Evolutionary conservation across 1,140 invertebrate species (phyloP), one percentile per base, ranked within the genome.

Genomic region (Sinella curviseta): DNA sequence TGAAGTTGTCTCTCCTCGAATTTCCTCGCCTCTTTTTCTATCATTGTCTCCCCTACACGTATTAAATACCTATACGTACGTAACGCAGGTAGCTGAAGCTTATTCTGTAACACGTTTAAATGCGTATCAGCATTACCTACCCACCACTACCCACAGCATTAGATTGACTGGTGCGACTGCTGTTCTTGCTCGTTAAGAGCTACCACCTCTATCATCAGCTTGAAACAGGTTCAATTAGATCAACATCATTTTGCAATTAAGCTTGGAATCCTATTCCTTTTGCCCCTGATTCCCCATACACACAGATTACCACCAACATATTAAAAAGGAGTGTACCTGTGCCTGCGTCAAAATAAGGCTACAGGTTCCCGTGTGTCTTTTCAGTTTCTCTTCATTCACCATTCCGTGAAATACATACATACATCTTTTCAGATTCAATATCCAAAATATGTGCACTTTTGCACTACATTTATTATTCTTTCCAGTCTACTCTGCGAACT

Each of bases 191-290:
- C 30, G 30, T 70, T 30, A 14, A 3, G 12, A 30, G 65, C 24
- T 70, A 75, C 34, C 35, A 26, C 74, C 20, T 39, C 74, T 75
- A 54, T 75, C 74, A 24, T 35, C 74, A 39, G 14, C 34, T 75
- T 48, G 20, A 75, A 75, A 75, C 74, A 75, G 74, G 74, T 70
- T 78, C 81, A 82, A 82, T 82, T 82, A 82, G 81, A 82, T 80
- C 76, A 70, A 82, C 81, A 82, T 79, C 76, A 78, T 82, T 82
- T 82, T 78, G 81, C 81, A 82, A 82, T 82, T 82, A 82, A 82
- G 78, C 65, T 77, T 55, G 76, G 70, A 81, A 77, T 77, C 74
- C 67, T 75, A 33, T 54, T 31, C 31, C 8, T 60, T 26, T 60
- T 26, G 8, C 8, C 57, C 14, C 24, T 60, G 4, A 3, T 48